Base-by-base conservation (phyloP, 2,797 vertebrate genomes). In the Sternarchorhynchus goeldii region DNA sequence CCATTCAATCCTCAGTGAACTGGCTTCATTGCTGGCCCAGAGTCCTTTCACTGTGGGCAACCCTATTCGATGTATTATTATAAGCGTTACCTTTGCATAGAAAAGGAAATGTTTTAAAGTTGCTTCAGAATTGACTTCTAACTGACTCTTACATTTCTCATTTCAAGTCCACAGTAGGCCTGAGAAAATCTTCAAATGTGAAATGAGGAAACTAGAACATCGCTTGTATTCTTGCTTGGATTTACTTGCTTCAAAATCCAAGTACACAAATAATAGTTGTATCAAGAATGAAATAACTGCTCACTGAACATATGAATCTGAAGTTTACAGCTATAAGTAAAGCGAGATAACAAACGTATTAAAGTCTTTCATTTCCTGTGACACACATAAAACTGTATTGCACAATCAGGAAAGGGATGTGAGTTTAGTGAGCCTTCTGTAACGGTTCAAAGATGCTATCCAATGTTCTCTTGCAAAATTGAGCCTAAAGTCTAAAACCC, bases 1-100 rank as follows among this genome's bases (percentile, higher is more conserved):
- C 82, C 82, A 83, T 25, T 7, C 36, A 31, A 83, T 7, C 76
- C 29, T 59, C 58, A 83, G 29, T 0, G 74, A 79, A 45, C n/a
- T 18, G 20, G 1, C 74, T 2, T 77, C 70, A 58, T 50, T 57
- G 32, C 20, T 75, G 53, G 65, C 82, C 82, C 82, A 83, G 45
- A 83, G 79, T 62, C 62, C 34, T 41, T 58, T 78, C 4, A 83
- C 62, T 14, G 62, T 17, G 0, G 39, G 60, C 25, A 80, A 63
- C 71, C 17, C 80, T 81, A 56, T 50, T 2, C 12, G 45, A 50
- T 3, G 12, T 50, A 50, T 50, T 50, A 14, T 41, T 41, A 10
- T 14, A 50, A 12, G 14, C 14, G 14, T 10, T 50, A 50, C 53
- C 20, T 20, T 60, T 17, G 20, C n/a, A 58, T 58, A 39, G 5